Percentiles rank a stretch among this genome's conserved stretches.
Evolutionary conservation across 2,113 vertebrate genomes (phyloP).

Genomic region (Bungarus multicinctus): DNA sequence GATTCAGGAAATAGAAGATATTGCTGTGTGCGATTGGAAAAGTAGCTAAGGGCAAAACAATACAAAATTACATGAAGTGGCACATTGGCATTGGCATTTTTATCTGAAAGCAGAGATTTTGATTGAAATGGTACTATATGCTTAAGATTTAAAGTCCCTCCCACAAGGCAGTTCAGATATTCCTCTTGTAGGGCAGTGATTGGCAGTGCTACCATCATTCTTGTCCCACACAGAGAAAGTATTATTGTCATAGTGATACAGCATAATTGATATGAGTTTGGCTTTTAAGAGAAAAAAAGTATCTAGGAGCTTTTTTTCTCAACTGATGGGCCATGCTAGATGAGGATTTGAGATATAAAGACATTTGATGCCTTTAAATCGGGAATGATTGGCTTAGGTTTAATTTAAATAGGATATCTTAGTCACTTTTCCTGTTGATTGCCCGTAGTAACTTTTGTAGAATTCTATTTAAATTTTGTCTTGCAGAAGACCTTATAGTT

Average conservation of each 20-base stretch:
- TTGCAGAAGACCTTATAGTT: not conserved
- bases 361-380: not conserved
- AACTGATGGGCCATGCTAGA: not conserved
- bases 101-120: not conserved
- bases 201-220: not conserved
- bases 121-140: not conserved
- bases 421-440: not conserved
- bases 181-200: not conserved
- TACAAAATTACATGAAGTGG: not conserved
- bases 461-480: not conserved
- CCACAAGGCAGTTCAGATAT: not conserved
- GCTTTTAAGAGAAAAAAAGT: not conserved
- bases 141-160: not conserved
- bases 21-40: not conserved
- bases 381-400: not conserved
- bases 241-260: constrained; percentile 3
- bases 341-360: not conserved
- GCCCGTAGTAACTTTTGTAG: not conserved
- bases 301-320: not conserved
- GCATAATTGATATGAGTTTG: not conserved
- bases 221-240: not conserved
- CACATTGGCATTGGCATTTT: not conserved
- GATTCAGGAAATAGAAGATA: not conserved
- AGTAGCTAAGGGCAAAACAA: not conserved
- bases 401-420: not conserved